Conservation (phyloP, 2,888 invertebrate genomes). For the Artemia sp. region DNA sequence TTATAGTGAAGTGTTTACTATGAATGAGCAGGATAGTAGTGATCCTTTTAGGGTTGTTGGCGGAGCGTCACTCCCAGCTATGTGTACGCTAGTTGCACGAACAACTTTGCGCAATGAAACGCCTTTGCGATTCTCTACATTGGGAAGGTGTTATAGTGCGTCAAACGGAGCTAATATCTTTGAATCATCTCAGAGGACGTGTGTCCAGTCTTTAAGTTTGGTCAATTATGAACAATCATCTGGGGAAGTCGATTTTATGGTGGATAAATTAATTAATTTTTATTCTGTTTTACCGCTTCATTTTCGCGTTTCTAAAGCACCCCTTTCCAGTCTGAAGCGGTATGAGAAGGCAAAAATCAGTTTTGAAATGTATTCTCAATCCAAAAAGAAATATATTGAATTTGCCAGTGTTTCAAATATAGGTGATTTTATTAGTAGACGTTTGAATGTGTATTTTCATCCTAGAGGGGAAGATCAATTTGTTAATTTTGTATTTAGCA, state of each 20-base stretch:
- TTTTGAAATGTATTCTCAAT: constrained; percentile 56
- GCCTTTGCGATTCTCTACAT: constrained; percentile 50
- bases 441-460: constrained; percentile 47
- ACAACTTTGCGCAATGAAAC: constrained; percentile 42
- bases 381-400: constrained; percentile 45
- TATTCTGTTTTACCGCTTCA: constrained; percentile 43
- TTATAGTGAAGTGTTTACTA: constrained; percentile 43
- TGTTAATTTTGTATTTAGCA: constrained; percentile 51
- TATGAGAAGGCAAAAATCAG: constrained; percentile 50
- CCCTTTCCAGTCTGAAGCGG: constrained; percentile 43
- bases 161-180: constrained; percentile 27
- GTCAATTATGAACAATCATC: not conserved
- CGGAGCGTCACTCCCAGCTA: constrained; percentile 51
- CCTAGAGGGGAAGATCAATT: constrained; percentile 43
- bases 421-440: constrained; percentile 55
- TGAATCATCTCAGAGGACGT: constrained; percentile 1
- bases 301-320: constrained; percentile 44
- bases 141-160: constrained; percentile 51
- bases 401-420: constrained; percentile 54
- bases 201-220: not conserved
- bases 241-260: not conserved
- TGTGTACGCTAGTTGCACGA: constrained; percentile 53
- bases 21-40: constrained; percentile 39
- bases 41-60: constrained; percentile 56
- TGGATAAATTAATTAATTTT: constrained; percentile 15